Evolutionary conservation across 2,113 vertebrate genomes (phyloP).

Genomic region (Paraplagusia blochii): DNA sequence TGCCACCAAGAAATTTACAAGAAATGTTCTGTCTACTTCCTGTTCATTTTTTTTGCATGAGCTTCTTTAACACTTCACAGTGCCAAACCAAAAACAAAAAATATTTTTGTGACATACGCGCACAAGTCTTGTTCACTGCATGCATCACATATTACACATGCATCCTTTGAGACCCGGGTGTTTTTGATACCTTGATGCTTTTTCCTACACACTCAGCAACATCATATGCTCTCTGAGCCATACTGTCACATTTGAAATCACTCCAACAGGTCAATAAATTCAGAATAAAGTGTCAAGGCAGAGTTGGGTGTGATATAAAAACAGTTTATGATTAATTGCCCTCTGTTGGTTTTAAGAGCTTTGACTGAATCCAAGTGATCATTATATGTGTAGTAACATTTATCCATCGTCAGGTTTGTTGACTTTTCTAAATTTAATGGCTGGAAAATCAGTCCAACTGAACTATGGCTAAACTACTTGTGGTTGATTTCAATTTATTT

Average conservation of each 20-base stretch:
- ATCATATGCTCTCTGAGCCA: no score
- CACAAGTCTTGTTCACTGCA: no score
- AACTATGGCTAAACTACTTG: constrained; percentile 2
- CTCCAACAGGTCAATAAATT: neutral
- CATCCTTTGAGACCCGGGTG: no score
- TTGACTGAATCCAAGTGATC: constrained; percentile 32
- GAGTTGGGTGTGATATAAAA: neutral
- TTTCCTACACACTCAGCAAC: no score
- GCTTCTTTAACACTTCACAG: no score
- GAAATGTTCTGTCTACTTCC: no score
- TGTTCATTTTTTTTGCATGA: no score
- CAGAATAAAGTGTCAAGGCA: neutral
- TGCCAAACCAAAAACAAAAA: no score
- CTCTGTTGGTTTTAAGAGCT: constrained; percentile 18
- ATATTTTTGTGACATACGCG: no score
- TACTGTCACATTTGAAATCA: neutral
- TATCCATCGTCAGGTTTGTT: constrained; percentile 19
- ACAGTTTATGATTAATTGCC: constrained; percentile 14
- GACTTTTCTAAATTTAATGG: constrained; percentile 19
- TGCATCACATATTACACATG: no score
- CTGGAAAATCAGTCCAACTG: constrained; percentile 18
- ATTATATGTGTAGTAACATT: neutral
- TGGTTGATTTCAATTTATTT: neutral
- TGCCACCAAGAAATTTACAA: no score
- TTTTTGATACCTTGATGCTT: no score